Evolutionary conservation across 2,113 vertebrate genomes (phyloP).

Genomic region (Ptyas mucosa): DNA sequence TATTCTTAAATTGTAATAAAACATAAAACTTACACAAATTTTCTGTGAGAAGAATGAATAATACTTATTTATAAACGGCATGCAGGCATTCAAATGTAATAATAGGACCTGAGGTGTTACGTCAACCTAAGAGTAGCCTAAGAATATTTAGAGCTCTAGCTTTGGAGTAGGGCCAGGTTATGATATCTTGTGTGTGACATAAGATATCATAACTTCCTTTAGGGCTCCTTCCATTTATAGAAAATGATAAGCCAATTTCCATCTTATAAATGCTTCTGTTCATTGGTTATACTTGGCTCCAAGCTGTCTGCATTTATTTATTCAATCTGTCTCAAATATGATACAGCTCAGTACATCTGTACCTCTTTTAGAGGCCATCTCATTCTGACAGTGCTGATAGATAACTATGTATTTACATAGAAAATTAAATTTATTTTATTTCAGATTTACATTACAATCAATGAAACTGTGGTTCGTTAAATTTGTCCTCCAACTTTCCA

Average conservation of each 20-base stretch:
- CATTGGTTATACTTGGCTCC: background rate
- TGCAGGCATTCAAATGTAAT: background rate
- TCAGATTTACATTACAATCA: background rate
- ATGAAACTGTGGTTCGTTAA: background rate
- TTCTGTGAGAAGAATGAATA: background rate
- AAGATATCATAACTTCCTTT: background rate
- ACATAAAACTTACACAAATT: background rate
- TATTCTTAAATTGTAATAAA: background rate
- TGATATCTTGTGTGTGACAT: background rate
- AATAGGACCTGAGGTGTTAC: background rate
- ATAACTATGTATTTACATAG: background rate
- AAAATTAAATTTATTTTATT: background rate
- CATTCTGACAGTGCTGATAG: background rate
- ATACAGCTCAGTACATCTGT: background rate
- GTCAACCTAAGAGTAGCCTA: background rate
- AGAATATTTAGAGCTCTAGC: background rate
- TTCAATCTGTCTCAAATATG: background rate
- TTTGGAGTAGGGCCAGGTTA: background rate
- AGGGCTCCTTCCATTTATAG: background rate
- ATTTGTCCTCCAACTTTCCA: background rate
- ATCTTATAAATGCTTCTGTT: background rate
- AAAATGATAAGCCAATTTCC: background rate
- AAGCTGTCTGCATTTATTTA: background rate
- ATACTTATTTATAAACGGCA: background rate
- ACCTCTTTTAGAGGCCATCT: background rate